Evolutionary conservation across 1,140 invertebrate genomes (phyloP), one percentile per base, ranked within the genome.

Genomic region (Zelostemma sp.): DNA sequence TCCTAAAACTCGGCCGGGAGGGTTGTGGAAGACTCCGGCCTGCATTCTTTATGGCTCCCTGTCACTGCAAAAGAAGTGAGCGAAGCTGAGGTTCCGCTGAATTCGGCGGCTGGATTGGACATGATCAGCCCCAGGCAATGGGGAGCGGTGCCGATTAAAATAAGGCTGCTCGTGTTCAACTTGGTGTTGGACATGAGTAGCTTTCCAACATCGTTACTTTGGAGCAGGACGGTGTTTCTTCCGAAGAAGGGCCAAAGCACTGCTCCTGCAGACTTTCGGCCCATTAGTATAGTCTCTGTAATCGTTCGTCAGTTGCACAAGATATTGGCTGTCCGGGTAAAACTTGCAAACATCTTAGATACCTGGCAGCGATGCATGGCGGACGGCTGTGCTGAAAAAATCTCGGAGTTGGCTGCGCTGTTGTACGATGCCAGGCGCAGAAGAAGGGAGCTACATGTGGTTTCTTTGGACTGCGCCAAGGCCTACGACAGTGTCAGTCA

Each of bases 281-380:
- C 83, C 9, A 85, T 86, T 1, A 79, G 73, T 14, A 79, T 86
- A 12, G 60, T 77, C 16, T 84, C 83, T n/a, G 74, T 84, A 0
- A 33, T 80, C 0, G 67, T 81, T 1, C 38, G 81, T 4, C 73
- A 78, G 0, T 58, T 75, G 0, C 73, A 77, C 14, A 73, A 73
- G 28, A 72, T 75, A 6, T 14, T 77, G 0, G 65, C 65, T 0
- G 6, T 1, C 0, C 18, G 72, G 1, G 1, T 73, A 1, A 0
- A 12, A 0, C 11, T 3, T 0, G 1, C 31, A 0, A 21, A n/a
- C 1, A 6, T 67, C 0, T 12, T 77, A 0, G 65, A 74, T 19
- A 1, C 0, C 0, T 33, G 67, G n/a, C n/a, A n/a, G n/a, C n/a
- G n/a, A n/a, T n/a, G n/a, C n/a, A n/a, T n/a, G n/a, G n/a, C n/a